phyloP scores from a whole-genome alignment of 2,888 invertebrate species.

The Heterodera filipjevi region DNA sequence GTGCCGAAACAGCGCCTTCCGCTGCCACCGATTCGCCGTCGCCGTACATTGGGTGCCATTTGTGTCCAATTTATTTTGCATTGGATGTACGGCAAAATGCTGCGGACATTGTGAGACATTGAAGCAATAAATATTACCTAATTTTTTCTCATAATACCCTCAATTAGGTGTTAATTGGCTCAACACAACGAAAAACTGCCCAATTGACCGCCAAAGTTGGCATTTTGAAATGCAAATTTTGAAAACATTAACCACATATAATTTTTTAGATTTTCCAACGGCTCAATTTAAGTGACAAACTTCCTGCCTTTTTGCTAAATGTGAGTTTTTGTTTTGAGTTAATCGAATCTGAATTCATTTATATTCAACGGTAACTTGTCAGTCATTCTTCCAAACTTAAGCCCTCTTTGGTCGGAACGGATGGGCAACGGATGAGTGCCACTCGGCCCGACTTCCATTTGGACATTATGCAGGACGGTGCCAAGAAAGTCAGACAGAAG shows the following conservation, averaged over 20 bases:
- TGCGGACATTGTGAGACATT: conserved; percentile 37
- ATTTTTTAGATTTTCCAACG: conserved; percentile 9
- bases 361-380: too few species aligned
- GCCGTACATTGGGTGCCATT: conserved; percentile 39
- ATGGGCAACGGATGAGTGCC: conserved; percentile 40
- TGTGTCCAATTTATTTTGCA: conserved; percentile 48
- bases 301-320: conserved; percentile 24
- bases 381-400: background rate
- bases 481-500: conserved; percentile 22
- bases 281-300: background rate
- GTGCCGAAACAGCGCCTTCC: conserved; percentile 55
- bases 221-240: background rate
- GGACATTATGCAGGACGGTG: conserved; percentile 37
- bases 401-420: conserved; percentile 29
- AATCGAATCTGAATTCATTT: too few species aligned
- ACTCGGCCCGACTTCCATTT: conserved; percentile 50
- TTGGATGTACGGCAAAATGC: conserved; percentile 43
- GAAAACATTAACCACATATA: background rate
- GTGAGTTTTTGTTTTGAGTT: background rate
- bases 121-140: too few species aligned
- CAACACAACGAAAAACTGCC: conserved; percentile 38
- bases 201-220: conserved; percentile 39
- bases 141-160: too few species aligned
- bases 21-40: conserved; percentile 34
- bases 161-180: conserved; percentile 38